Evolutionary conservation across 2,113 vertebrate genomes (phyloP).

Genomic region (Eonycteris spelaea): DNA sequence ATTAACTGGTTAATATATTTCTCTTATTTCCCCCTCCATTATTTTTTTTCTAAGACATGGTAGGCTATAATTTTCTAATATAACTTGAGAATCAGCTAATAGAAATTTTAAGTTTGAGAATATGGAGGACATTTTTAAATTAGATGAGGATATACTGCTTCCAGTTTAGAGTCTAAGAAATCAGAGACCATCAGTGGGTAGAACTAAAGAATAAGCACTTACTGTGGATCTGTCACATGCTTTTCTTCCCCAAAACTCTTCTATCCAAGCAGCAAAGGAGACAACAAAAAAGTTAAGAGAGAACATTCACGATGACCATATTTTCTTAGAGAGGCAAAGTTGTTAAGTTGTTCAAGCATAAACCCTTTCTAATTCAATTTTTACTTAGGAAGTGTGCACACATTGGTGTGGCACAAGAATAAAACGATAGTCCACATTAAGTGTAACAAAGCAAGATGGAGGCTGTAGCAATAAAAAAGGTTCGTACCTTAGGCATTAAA

Average conservation of each 20-base stretch:
- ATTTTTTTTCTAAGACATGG: not conserved
- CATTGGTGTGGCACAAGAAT: not conserved
- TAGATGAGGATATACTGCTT: not conserved
- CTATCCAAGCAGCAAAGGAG: not conserved
- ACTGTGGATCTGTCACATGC: not conserved
- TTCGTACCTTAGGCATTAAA: not conserved
- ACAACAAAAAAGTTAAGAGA: not conserved
- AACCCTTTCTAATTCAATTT: not conserved
- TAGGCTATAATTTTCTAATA: not conserved
- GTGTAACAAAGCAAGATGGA: not conserved
- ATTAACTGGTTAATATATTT: not conserved
- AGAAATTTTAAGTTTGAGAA: not conserved
- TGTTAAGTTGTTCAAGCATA: not conserved
- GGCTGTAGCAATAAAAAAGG: not conserved
- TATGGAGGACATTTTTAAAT: not conserved
- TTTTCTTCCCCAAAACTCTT: not conserved
- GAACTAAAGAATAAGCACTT: not conserved
- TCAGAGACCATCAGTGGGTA: not conserved
- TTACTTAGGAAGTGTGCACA: not conserved
- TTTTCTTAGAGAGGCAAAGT: not conserved
- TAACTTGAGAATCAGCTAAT: not conserved
- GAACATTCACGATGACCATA: not conserved
- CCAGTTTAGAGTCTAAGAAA: not conserved
- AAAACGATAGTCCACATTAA: not conserved
- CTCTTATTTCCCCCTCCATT: not conserved